phyloP scores from a whole-genome alignment of 92 coral and sea anemone species.

The Epizoanthus ramosus region DNA sequence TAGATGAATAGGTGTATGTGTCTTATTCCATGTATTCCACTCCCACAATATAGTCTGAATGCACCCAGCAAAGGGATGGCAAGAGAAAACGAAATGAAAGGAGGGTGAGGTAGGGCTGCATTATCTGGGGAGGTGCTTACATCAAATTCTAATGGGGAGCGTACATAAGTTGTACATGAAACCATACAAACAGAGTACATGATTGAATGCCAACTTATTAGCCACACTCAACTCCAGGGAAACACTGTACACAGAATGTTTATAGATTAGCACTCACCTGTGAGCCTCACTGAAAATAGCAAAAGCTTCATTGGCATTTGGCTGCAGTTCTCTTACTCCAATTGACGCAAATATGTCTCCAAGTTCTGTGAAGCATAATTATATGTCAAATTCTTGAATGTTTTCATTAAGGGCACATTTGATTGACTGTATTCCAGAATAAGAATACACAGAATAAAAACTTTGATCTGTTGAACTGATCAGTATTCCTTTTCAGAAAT shows the following conservation, averaged over 20 bases:
- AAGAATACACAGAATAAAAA: too few species aligned
- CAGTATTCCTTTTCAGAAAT: too few species aligned
- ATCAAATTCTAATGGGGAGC: background rate
- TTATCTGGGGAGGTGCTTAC: background rate
- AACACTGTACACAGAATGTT: background rate
- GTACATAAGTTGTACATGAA: background rate
- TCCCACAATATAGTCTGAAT: background rate
- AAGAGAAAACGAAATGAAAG: too few species aligned
- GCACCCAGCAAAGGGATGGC: too few species aligned
- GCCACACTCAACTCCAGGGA: background rate
- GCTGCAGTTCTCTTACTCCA: slow-evolving; percentile 98
- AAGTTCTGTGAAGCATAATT: slow-evolving; percentile 61
- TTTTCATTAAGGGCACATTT: too few species aligned
- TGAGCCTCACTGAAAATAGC: slow-evolving; percentile 94
- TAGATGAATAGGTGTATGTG: too few species aligned
- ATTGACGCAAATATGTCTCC: slow-evolving; percentile 97
- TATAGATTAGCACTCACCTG: slow-evolving; percentile 58
- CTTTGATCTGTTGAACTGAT: too few species aligned
- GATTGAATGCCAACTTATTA: too few species aligned
- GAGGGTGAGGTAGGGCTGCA: too few species aligned
- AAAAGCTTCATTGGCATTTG: slow-evolving; percentile 99
- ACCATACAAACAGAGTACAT: too few species aligned
- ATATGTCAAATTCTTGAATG: background rate
- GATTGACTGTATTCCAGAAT: too few species aligned
- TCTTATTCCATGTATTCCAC: background rate